Evolutionary conservation across 2,797 vertebrate genomes (phyloP).

Genomic region (Anabacerthia variegaticeps): DNA sequence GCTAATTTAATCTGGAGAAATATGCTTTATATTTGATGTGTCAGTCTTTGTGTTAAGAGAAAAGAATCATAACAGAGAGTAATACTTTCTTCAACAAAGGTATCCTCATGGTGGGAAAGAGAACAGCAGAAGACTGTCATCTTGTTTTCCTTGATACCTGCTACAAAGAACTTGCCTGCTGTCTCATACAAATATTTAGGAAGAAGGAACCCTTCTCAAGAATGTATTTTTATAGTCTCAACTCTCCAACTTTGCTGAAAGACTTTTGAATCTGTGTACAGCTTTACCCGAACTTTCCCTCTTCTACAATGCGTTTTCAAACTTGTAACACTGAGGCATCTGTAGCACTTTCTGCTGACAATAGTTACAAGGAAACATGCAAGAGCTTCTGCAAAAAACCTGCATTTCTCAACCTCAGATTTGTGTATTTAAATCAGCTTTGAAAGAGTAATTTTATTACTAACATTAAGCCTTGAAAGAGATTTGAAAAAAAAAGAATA

Average conservation of each 20-base stretch:
- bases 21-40: neutral
- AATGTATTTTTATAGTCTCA: neutral
- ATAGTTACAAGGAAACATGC: neutral
- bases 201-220: neutral
- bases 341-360: neutral
- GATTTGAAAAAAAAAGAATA: neutral
- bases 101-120: neutral
- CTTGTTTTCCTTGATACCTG: slow-evolving; percentile 13
- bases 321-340: rapidly evolving
- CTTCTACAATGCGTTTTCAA: neutral
- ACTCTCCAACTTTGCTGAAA: neutral
- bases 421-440: neutral
- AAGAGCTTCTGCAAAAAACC: neutral
- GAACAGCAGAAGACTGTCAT: neutral
- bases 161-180: slow-evolving; percentile 30
- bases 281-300: neutral
- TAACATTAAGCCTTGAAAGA: neutral
- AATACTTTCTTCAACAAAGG: neutral
- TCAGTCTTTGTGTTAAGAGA: neutral
- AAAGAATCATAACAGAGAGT: neutral
- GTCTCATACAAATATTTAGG: slow-evolving; percentile 7
- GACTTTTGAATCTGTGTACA: neutral
- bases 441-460: neutral
- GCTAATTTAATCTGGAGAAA: neutral
- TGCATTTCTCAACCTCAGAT: neutral